Conservation (phyloP, 2,797 vertebrate genomes). For the Iguana delicatissima region DNA sequence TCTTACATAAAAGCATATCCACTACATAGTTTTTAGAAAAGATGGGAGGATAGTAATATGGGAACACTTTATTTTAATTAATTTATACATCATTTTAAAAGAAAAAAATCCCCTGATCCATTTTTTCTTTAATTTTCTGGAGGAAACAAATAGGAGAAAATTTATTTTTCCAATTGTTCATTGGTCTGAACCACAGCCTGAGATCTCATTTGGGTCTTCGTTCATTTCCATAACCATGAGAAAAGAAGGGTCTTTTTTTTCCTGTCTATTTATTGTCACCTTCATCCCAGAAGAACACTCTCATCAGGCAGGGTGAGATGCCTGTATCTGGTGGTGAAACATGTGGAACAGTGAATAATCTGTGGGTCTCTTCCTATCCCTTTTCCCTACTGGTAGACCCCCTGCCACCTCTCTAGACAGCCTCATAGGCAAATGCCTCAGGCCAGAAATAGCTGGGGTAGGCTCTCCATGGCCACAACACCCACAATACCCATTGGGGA, state of each 20-base stretch:
- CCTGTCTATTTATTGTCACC: neutral
- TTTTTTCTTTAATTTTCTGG: neutral
- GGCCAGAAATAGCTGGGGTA: no score
- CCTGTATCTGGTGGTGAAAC: no score
- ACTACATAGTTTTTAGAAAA: neutral
- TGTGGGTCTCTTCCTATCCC: no score
- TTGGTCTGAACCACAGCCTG: neutral
- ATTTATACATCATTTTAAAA: neutral
- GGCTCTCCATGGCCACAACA: no score
- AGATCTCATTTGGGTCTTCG: neutral
- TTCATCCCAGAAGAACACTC: no score
- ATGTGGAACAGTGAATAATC: no score
- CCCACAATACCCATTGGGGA: no score
- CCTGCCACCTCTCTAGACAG: no score
- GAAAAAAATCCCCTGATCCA: no score
- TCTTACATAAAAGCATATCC: neutral
- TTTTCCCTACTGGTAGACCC: no score
- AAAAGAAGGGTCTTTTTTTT: neutral
- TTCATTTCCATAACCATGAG: neutral
- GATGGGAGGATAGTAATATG: neutral
- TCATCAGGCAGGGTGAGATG: no score
- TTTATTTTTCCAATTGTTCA: neutral
- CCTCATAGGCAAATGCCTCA: no score
- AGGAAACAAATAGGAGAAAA: neutral
- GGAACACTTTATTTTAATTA: neutral